These are phyloP conservation scores for Andrena flavipes DNA, from an alignment of 2,888 invertebrate genomes.

Conservation along the genomic window DNA sequence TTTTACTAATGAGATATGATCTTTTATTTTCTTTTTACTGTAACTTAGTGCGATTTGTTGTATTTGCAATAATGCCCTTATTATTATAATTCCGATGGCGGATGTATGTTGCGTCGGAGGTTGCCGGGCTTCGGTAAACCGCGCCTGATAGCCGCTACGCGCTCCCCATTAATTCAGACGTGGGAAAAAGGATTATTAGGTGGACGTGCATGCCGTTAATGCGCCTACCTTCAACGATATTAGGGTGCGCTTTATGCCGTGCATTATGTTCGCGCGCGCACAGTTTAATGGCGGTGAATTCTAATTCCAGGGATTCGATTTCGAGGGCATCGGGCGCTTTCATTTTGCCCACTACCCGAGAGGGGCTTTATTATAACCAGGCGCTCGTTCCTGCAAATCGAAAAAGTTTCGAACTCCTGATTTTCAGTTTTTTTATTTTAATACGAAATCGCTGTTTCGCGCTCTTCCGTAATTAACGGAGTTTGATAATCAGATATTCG, in stretches of 20 bases:
- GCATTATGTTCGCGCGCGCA: neutral
- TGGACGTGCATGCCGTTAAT: slow-evolving; percentile 43
- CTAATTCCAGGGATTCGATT: neutral
- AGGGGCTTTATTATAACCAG: too few relatives aligned
- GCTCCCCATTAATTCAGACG: slow-evolving; percentile 44
- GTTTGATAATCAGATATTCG: too few relatives aligned
- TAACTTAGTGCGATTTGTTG: too few relatives aligned
- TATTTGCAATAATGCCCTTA: too few relatives aligned
- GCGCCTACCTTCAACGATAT: slow-evolving; percentile 35
- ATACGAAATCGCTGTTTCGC: too few relatives aligned
- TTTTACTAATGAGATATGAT: too few relatives aligned
- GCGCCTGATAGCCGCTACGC: slow-evolving; percentile 20
- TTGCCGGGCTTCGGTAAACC: slow-evolving; percentile 42
- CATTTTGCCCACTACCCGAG: too few relatives aligned
- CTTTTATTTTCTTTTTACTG: too few relatives aligned
- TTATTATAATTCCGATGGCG: neutral
- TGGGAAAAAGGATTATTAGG: slow-evolving; percentile 57
- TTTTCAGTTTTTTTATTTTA: too few relatives aligned
- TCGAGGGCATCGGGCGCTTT: neutral
- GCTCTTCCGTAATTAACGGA: too few relatives aligned
- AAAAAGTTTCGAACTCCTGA: too few relatives aligned
- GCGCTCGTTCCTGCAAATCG: too few relatives aligned
- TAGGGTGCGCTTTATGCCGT: slow-evolving; percentile 24
- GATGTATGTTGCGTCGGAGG: slow-evolving; percentile 23
- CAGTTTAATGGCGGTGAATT: neutral